These are phyloP conservation scores for Vimba vimba DNA, from an alignment of 2,113 vertebrate genomes.

Conservation along the genomic window DNA sequence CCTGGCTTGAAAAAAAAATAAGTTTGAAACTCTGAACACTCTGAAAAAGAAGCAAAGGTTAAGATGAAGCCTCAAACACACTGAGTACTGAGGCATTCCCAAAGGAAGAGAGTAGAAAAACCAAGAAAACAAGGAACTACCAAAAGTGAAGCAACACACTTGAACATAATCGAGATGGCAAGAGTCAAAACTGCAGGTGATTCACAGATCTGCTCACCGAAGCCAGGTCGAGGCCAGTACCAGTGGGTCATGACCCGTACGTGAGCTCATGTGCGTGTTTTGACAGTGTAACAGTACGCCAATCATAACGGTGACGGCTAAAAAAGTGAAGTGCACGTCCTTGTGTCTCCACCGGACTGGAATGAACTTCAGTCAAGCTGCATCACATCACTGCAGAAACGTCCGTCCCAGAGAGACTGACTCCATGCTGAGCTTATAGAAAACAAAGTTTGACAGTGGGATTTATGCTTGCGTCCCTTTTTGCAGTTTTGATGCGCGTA, in stretches of 20 bases:
- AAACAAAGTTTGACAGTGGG: not conserved
- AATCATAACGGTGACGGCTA: not conserved
- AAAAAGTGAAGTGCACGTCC: constrained; percentile 11
- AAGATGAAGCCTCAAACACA: not conserved
- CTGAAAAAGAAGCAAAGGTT: not conserved
- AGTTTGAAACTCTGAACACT: not conserved
- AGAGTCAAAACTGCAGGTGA: not conserved
- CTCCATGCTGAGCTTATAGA: not conserved
- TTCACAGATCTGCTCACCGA: not conserved
- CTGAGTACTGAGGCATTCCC: not conserved
- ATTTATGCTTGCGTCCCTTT: not conserved
- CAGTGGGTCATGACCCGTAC: not conserved
- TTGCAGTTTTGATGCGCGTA: not conserved
- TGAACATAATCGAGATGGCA: not conserved
- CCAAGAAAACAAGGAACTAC: not conserved
- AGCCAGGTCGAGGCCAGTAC: not conserved
- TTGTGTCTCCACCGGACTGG: not conserved
- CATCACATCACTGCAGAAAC: constrained; percentile 11
- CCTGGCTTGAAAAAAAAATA: not conserved
- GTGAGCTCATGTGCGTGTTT: not conserved
- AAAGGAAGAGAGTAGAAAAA: not conserved
- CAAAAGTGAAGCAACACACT: not conserved
- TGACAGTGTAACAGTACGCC: not conserved
- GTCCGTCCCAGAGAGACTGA: not conserved
- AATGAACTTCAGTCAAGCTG: constrained; percentile 11